phyloP scores from a whole-genome alignment of 2,113 vertebrate genomes.

The Cacatua alba region DNA sequence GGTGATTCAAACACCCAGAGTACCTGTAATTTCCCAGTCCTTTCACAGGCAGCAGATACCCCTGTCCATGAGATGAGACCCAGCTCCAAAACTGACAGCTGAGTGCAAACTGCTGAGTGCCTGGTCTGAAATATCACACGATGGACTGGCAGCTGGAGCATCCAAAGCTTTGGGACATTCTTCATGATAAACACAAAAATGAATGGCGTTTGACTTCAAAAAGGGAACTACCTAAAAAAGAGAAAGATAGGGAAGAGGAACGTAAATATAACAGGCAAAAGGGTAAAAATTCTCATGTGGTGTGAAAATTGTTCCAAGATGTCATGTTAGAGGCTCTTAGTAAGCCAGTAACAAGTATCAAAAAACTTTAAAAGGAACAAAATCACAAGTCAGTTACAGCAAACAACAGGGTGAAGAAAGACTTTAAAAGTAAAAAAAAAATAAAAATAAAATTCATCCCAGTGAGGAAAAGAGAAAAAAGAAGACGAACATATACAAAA shows the following conservation, averaged over 20 bases:
- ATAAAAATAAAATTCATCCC: background rate
- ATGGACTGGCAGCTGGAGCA: background rate
- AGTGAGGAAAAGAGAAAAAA: background rate
- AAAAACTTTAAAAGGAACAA: background rate
- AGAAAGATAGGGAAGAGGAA: background rate
- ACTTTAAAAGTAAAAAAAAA: background rate
- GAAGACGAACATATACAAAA: background rate
- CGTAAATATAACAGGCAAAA: background rate
- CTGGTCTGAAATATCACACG: background rate
- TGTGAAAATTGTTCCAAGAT: background rate
- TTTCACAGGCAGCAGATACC: background rate
- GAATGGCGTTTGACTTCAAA: background rate
- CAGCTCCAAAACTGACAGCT: background rate
- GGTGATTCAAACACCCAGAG: background rate
- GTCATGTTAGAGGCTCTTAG: background rate
- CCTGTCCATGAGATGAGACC: background rate
- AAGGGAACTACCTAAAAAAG: background rate
- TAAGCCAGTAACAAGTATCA: background rate
- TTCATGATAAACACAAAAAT: background rate
- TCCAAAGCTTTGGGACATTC: fast-evolving
- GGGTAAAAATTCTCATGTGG: background rate
- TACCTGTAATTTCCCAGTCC: background rate
- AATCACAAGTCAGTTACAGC: background rate
- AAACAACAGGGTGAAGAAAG: background rate
- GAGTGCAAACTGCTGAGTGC: background rate